Evolutionary conservation across 2,888 invertebrate species (phyloP), one percentile per base, ranked within the genome.

Genomic region (Cryptus viduatorius): DNA sequence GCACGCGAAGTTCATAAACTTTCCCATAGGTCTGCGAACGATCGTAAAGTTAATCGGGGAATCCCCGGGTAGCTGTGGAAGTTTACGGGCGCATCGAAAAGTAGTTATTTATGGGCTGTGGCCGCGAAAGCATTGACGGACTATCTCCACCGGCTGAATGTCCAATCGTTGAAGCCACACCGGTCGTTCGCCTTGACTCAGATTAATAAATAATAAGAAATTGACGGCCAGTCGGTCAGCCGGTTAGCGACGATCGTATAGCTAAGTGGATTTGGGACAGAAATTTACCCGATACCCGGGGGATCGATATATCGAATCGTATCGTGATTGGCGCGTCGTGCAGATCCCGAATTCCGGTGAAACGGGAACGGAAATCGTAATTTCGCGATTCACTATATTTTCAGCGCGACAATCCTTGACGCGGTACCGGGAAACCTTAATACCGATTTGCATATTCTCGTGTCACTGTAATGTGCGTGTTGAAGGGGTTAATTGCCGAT

Each of bases 101-200:
- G 56, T 12, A 12, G 1, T 8, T 24, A 8, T 10, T 4, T 3
- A 24, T 24, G 24, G 56, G 12, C 56, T 56, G 3, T 69, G n/a
- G 69, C 44, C 37, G 46, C 31, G 59, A 44, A 37, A 50, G 64
- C 53, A 81, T 81, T 81, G 78, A 81, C 78, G 48, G 78, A 14
- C 44, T 59, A 10, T 48, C 65, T 73, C 64, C 29, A 75, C 37
- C 24, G n/a, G 67, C 46, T 48, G 64, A 84, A 64, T 64, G 53
- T 73, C 50, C 44, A 24, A 59, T 59, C 73, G 24, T 24, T 24
- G 12, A 59, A 46, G 42, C 29, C 29, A 24, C 56, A 12, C 85
- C 59, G 85, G 84, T 73, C 5, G 84, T 29, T 84, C 61, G 78
- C 87, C 87, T 87, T 87, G 87, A 83, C 87, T 86, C 80, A 84